Evolutionary conservation across 2,888 invertebrate genomes (phyloP).

Genomic region (Napeogenes sylphis): DNA sequence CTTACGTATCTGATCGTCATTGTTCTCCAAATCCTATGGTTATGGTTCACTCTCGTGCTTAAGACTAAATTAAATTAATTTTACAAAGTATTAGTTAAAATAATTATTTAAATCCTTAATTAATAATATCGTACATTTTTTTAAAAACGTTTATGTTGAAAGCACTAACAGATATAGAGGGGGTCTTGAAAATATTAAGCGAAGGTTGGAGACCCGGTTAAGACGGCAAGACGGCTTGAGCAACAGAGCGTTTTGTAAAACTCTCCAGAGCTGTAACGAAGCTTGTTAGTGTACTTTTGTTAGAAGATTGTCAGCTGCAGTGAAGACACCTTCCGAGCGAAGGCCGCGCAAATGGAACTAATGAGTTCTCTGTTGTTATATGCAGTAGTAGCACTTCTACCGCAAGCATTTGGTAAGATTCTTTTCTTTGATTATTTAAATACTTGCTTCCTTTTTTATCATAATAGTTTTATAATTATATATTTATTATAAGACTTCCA

Average conservation of each 20-base stretch:
- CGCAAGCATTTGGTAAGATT: conserved; percentile 56
- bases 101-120: not conserved
- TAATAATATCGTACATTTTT: not conserved
- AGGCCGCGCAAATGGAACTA: conserved; percentile 64
- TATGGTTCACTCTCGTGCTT: too few relatives aligned
- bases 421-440: conserved; percentile 35
- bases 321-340: conserved; percentile 56
- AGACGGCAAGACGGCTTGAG: conserved; percentile 36
- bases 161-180: conserved; percentile 35
- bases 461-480: too few relatives aligned
- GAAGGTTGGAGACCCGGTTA: conserved; percentile 33
- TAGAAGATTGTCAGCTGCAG: conserved; percentile 62
- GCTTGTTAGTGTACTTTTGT: conserved; percentile 70
- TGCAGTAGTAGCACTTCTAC: conserved; percentile 48
- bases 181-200: conserved; percentile 51
- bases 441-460: conserved; percentile 15
- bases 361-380: conserved; percentile 66
- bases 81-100: not conserved
- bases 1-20: conserved; percentile 33
- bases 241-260: conserved; percentile 55
- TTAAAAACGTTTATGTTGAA: not conserved
- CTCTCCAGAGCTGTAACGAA: conserved; percentile 60
- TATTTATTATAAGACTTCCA: too few relatives aligned
- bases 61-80: not conserved
- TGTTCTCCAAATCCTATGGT: conserved; percentile 13